Percentiles rank a stretch among this genome's conserved stretches.
Conservation (phyloP, 2,888 invertebrate genomes). For the Periphyllus acericola region DNA sequence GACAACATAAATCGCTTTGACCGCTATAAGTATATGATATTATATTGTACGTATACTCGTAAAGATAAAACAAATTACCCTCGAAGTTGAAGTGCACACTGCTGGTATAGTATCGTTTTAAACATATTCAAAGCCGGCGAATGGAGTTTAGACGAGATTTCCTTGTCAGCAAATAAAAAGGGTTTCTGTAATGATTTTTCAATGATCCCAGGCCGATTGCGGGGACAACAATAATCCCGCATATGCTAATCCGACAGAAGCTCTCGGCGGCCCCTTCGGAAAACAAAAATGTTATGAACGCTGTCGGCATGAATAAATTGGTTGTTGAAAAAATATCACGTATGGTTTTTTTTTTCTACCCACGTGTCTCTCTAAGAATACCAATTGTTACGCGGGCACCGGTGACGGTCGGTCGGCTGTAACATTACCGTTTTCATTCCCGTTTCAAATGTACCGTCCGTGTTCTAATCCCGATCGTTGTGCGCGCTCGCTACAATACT, state of each 20-base stretch:
- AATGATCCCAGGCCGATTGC: conserved; percentile 35
- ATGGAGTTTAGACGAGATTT: conserved; percentile 14
- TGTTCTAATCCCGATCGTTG: not conserved
- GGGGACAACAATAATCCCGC: conserved; percentile 55
- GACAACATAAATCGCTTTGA: not conserved
- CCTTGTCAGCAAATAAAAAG: conserved; percentile 44
- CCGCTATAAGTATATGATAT: not conserved
- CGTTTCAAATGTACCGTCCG: not conserved
- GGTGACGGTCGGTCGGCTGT: not conserved
- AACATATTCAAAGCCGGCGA: conserved; percentile 29
- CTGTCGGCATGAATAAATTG: conserved; percentile 9
- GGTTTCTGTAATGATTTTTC: conserved; percentile 57
- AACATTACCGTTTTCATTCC: not conserved
- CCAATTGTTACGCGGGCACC: not conserved
- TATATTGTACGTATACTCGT: too few relatives aligned
- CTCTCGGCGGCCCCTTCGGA: conserved; percentile 4
- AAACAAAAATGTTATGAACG: conserved; percentile 29
- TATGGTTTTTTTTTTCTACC: conserved; percentile 9
- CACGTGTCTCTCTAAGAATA: not conserved
- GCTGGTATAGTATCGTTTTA: not conserved
- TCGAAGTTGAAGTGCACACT: not conserved
- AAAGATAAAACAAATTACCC: conserved; percentile 21
- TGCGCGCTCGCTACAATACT: not conserved
- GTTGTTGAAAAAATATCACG: conserved; percentile 36
- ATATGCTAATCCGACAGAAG: conserved; percentile 47